Evolutionary conservation across 2,888 invertebrate genomes (phyloP), one percentile per base, ranked within the genome.

Genomic region (Eudasyphora cyanicolor): DNA sequence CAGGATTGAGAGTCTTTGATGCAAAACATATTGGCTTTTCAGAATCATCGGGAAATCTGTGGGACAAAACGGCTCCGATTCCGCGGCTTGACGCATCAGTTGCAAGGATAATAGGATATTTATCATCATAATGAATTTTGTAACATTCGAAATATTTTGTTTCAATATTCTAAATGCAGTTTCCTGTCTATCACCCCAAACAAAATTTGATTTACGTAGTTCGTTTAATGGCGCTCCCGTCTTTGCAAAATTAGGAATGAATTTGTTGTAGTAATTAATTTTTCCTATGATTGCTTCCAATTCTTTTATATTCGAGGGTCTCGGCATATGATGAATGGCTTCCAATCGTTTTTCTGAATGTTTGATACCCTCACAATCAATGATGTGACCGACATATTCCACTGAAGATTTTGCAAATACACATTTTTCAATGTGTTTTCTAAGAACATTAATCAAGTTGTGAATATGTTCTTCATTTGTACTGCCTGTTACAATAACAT

Each of bases 201-300:
- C 64, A 35, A 81, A 83, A 24, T 75, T 75, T 27, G 14, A 1
- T 51, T n/a, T 29, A 38, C 69, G 69, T 14, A 76, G 38, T 54
- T 60, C 67, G 21, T 79, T 86, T 64, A 86, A 67, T 21, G 85
- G 79, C 10, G 82, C 75, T 17, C 84, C 84, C 17, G 70, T 49
- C n/a, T 71, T 45, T 35, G 81, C 67, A 79, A 85, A 82, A 29
- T 86, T 85, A 29, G 24, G 19, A 27, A 85, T 62, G 35, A 83
- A 85, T 73, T 85, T 85, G 10, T 78, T 76, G 45, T 82, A 84
- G 49, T 85, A 85, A 45, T 82, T 82, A 14, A 84, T 67, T 76
- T 84, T 83, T 32, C 82, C 85, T 38, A 85, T 79, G 32, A 84
- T 81, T 12, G 82, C 32, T 64, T 80, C 76, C 12, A 79, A 21